Base-by-base conservation (phyloP, 2,113 vertebrate species). In the Gobiocypris rarus region DNA sequence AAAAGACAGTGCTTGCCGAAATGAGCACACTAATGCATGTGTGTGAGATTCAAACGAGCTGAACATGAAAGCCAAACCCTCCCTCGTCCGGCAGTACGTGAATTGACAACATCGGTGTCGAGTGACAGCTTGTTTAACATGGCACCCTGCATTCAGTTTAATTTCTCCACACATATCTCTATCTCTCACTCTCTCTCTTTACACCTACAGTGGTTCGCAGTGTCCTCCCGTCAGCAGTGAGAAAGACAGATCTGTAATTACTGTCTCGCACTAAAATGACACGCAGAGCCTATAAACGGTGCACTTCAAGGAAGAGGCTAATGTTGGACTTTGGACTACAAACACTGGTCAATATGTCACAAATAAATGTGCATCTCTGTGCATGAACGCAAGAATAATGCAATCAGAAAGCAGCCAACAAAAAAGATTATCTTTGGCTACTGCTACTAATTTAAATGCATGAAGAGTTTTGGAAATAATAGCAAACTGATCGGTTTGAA, bases 211-310 rank as follows among this genome's bases (percentile, higher is more conserved):
- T 4, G 31, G 9, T 19, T 63, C 28, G 7, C 52, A n/a, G 54
- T 77, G 52, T 77, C 75, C 31, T 58, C 67, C 34, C 34, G 3
- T 77, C 58, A 65, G 59, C 26, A 1, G 26, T 1, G 38, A 50
- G 77, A 67, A 28, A 80, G 78, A 65, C 78, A 34, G 78, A 67
- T 50, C 59, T 67, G 65, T 43, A 76, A 54, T 26, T 22, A 84
- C 61, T 5, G 59, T 22, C 43, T 71, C 26, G n/a, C 50, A 41
- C 58, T 22, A 24, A 78, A 78, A 26, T 17, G 34, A 43, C 22
- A 79, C n/a, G 1, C 56, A 48, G 76, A 19, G 38, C n/a, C 76
- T 11, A 17, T 41, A 63, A 63, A 79, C n/a, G 4, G 56, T 38
- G 38, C 34, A 59, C 22, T 24, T 15, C 1, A 13, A 43, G 5